These are phyloP conservation scores for Zelostemma sp. DNA, from an alignment of 1,140 invertebrate species.

Conservation along the genomic window DNA sequence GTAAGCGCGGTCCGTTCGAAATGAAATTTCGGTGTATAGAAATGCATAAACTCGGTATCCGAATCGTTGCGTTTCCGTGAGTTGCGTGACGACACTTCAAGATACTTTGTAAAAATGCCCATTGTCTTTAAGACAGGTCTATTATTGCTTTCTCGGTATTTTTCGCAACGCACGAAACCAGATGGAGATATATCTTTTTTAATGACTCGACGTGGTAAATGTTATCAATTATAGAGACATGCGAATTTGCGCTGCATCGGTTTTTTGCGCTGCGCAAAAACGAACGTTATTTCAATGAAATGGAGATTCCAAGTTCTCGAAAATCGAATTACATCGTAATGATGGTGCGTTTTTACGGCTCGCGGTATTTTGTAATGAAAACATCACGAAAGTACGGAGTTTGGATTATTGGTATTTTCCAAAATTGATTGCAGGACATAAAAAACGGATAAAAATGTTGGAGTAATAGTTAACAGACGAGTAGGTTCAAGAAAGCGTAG, in stretches of 20 bases:
- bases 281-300: no score
- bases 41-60: constrained; percentile 36
- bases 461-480: not conserved
- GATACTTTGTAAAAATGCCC: constrained; percentile 53
- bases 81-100: constrained; percentile 61
- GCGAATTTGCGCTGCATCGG: not conserved
- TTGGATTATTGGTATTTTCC: no score
- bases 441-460: no score
- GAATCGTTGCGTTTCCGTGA: constrained; percentile 62
- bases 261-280: no score
- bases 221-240: not conserved
- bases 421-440: no score
- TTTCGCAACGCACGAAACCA: constrained; percentile 15
- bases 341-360: no score
- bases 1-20: constrained; percentile 13
- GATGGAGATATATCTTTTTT: constrained; percentile 5
- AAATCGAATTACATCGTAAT: no score
- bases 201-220: not conserved
- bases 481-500: constrained; percentile 31
- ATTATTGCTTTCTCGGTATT: constrained; percentile 64
- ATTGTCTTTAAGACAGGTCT: constrained; percentile 62
- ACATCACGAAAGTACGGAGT: no score
- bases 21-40: no score
- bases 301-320: no score
- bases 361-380: no score